phyloP scores from a whole-genome alignment of 23 tunicate species.

The Botrylloides violaceus region DNA sequence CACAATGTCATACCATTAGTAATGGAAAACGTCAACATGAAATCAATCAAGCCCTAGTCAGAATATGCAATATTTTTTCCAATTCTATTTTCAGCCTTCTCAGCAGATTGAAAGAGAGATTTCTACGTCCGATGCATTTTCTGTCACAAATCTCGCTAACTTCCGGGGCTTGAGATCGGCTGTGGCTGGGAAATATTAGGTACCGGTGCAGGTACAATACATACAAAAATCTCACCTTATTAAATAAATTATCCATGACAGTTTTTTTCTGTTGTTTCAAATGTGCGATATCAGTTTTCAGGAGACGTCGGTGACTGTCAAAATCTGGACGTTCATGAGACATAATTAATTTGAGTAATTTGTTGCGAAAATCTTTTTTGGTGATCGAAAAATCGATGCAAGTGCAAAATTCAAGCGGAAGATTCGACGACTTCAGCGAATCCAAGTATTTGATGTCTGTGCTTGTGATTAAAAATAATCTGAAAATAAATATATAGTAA shows the following conservation, averaged over 20 bases:
- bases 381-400: conserved; percentile 41
- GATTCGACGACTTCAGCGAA: not conserved
- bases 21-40: not conserved
- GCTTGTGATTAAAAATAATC: conserved; percentile 43
- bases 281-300: conserved; percentile 75
- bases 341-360: conserved; percentile 43
- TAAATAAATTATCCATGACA: conserved; percentile 32
- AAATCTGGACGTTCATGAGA: conserved; percentile 71
- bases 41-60: too few species aligned
- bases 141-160: too few species aligned
- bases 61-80: too few species aligned
- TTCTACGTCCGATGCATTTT: too few species aligned
- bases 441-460: conserved; percentile 21
- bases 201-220: too few species aligned
- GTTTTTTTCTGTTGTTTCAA: conserved; percentile 47
- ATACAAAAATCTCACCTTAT: conserved; percentile 42
- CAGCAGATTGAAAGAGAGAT: too few species aligned
- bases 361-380: conserved; percentile 32
- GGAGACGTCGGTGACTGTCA: conserved; percentile 57
- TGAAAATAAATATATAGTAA: conserved; percentile 10
- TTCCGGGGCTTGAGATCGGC: too few species aligned
- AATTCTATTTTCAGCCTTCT: too few species aligned
- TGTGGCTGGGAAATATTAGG: too few species aligned
- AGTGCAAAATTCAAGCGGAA: conserved; percentile 28
- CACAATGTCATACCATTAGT: not conserved